These are phyloP conservation scores for Oncorhynchus kisutch DNA, from an alignment of 2,113 vertebrate genomes.

Conservation along the genomic window DNA sequence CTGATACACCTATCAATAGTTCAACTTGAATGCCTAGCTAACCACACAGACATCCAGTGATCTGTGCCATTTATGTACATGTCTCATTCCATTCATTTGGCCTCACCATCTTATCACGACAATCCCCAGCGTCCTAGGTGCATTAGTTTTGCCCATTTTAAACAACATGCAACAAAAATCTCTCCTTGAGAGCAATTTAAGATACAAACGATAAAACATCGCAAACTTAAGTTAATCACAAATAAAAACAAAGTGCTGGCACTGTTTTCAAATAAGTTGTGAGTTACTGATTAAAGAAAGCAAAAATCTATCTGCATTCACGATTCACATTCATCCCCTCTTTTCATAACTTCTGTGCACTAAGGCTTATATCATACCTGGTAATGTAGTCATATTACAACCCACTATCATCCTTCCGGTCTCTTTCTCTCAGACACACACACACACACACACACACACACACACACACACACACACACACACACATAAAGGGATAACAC, in stretches of 20 bases:
- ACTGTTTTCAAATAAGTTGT: background rate
- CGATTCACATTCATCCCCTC: background rate
- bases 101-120: background rate
- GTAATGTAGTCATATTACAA: background rate
- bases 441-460: too few species aligned
- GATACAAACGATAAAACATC: background rate
- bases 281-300: too few species aligned
- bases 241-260: background rate
- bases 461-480: too few species aligned
- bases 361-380: background rate
- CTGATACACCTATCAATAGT: slow-evolving; percentile 1
- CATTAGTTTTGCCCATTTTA: too few species aligned
- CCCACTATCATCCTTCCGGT: background rate
- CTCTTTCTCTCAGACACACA: background rate
- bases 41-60: background rate
- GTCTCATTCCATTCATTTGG: background rate
- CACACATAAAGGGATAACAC: too few species aligned
- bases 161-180: background rate
- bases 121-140: too few species aligned
- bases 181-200: background rate
- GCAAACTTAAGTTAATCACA: background rate
- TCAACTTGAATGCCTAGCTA: background rate
- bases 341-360: too few species aligned
- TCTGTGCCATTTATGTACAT: background rate
- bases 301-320: too few species aligned